Conservation (phyloP, 2,888 invertebrate genomes). For the Synergus itoensis region DNA sequence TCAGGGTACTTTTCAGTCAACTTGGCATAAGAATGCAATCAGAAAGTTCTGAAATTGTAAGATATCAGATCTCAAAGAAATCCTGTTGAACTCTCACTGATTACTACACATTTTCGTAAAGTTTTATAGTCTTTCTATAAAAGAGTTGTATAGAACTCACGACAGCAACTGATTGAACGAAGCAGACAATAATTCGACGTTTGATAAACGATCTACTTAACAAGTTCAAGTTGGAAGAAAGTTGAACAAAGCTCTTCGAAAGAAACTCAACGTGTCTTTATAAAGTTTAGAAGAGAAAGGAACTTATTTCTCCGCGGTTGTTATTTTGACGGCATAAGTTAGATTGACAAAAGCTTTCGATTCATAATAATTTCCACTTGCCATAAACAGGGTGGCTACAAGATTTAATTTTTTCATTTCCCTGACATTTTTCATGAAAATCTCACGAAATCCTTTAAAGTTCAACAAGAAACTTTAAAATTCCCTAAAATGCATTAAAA, state of each 20-base stretch:
- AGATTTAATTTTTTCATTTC: too few relatives aligned
- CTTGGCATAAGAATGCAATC: not conserved
- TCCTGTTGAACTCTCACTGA: slow-evolving; percentile 1
- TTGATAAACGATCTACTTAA: not conserved
- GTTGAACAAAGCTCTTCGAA: not conserved
- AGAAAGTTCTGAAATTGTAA: not conserved
- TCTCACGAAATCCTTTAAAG: too few relatives aligned
- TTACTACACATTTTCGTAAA: slow-evolving; percentile 1
- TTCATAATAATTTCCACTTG: too few relatives aligned
- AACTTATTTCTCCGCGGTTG: too few relatives aligned
- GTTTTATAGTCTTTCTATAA: slow-evolving; percentile 3
- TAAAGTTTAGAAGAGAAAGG: too few relatives aligned
- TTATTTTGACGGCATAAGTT: too few relatives aligned
- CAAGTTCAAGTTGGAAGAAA: not conserved
- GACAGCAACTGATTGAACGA: not conserved
- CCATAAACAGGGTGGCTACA: too few relatives aligned
- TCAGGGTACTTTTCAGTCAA: not conserved
- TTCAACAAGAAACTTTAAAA: too few relatives aligned
- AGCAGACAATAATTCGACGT: not conserved
- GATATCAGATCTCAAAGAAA: slow-evolving; percentile 3
- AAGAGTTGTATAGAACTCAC: not conserved
- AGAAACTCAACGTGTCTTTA: not conserved
- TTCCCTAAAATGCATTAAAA: too few relatives aligned
- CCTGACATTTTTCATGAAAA: too few relatives aligned
- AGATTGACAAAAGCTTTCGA: too few relatives aligned